phyloP scores from a whole-genome alignment of 2,113 vertebrate species.

The Odocoileus hemionus region DNA sequence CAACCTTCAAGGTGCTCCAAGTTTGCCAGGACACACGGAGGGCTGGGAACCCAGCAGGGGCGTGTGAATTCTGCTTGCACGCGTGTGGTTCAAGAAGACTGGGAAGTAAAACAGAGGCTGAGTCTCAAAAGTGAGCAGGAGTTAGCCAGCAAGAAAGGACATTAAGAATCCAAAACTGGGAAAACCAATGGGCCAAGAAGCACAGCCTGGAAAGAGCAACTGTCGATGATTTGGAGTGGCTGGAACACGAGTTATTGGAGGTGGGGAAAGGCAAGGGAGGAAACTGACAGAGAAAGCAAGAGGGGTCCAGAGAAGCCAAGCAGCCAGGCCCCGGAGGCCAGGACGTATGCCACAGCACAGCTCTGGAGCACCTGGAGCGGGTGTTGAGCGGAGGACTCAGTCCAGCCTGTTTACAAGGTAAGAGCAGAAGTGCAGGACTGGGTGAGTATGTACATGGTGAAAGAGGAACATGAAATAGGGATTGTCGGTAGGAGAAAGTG shows the following conservation, averaged over 20 bases:
- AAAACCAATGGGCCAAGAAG: not conserved
- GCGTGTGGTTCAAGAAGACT: not conserved
- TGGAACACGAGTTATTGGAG: accelerated
- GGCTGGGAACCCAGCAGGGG: not conserved
- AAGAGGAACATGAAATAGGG: no score
- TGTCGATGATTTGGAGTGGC: not conserved
- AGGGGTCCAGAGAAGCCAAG: not conserved
- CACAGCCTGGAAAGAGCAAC: not conserved
- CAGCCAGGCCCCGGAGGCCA: not conserved
- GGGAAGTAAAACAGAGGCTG: not conserved
- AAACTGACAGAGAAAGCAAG: not conserved
- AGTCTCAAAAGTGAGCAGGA: not conserved
- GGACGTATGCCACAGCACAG: not conserved
- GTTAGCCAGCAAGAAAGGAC: not conserved
- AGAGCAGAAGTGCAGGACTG: not conserved
- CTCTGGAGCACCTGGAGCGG: not conserved
- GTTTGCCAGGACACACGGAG: not conserved
- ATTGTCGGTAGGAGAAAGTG: not conserved
- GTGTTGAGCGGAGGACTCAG: not conserved
- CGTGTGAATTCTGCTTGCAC: not conserved
- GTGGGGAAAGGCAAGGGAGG: not conserved
- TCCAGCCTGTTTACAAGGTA: not conserved
- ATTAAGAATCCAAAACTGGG: not conserved
- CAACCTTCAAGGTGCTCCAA: not conserved
- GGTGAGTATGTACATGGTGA: no score